Percentiles rank a stretch among this genome's conserved stretches.
Evolutionary conservation across 2,797 vertebrate genomes (phyloP).

Genomic region (Anisognathus igniventris): DNA sequence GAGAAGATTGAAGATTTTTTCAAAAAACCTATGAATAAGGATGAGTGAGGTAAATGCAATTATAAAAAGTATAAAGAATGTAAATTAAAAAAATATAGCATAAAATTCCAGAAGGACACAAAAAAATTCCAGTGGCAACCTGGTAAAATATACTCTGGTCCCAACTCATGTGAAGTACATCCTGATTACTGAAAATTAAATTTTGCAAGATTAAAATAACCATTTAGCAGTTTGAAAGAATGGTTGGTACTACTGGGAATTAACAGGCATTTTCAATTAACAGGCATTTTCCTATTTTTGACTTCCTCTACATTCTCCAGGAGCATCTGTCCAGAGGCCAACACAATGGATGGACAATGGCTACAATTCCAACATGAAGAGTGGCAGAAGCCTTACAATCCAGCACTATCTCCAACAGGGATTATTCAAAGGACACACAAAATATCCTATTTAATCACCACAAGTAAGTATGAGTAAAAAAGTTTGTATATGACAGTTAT

Average conservation of each 20-base stretch:
- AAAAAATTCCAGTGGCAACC: fast-evolving
- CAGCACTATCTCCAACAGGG: neutral
- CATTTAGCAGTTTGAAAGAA: neutral
- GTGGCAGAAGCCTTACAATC: neutral
- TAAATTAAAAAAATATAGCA: neutral
- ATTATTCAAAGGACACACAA: neutral
- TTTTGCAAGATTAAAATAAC: neutral
- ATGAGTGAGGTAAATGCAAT: neutral
- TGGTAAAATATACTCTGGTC: neutral
- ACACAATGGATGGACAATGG: neutral
- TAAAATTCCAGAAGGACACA: neutral
- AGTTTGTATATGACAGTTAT: neutral
- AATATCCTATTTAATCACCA: neutral
- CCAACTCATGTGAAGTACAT: neutral
- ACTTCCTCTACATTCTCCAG: neutral
- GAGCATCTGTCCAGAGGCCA: neutral
- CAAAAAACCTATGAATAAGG: neutral
- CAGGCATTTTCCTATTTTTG: neutral
- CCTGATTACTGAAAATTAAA: neutral
- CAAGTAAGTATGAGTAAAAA: neutral
- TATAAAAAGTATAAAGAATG: neutral
- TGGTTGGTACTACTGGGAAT: neutral
- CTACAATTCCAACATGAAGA: neutral
- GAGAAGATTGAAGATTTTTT: neutral
- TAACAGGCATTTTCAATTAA: neutral